Evolutionary conservation across 2,113 vertebrate genomes (phyloP), one percentile per base, ranked within the genome.

Genomic region (Pseudois nayaur): DNA sequence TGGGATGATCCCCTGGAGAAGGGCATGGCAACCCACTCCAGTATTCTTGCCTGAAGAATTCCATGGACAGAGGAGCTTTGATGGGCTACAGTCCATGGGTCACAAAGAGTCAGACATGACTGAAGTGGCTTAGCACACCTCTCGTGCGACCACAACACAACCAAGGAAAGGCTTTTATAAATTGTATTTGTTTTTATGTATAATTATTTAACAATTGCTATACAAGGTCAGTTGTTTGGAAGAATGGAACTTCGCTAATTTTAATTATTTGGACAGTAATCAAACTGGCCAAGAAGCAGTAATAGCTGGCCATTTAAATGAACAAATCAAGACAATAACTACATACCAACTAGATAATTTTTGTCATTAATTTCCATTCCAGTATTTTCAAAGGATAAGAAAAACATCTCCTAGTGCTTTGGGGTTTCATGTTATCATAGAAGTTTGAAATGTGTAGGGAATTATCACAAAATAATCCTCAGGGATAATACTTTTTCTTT

Each of bases 391-490:
- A 93, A 83, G 55, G 57, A 57, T 81, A 2, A 50, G 17, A 95
- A 23, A 76, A 45, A 19, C 52, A 78, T 52, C 43, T 92, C 48
- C 31, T 86, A 55, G 2, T 52, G 10, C 19, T 93, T 60, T 62
- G 57, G 64, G n/a, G 45, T 31, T 93, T 74, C 78, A 83, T 71
- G 3, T 9, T 89, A 52, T 54, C 17, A 27, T 14, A 50, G 23
- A 95, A 74, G 17, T 54, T 90, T 93, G 48, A 60, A 87, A 92
- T 82, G 9, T 54, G 1, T 15, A 52, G 7, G 6, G 59, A 95
- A 82, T n/a, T 88, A n/a, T n/a, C 57, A 89, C 57, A 90, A 96
- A 89, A 82, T 50, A 89, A 97, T 93, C 43, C 29, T 88, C 13
- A 40, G 36, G 43, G 87, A 33, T 96, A 62, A 52, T 79, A 52